Evolutionary conservation across 2,797 vertebrate species (phyloP).

Genomic region (Takifugu ocellatus): DNA sequence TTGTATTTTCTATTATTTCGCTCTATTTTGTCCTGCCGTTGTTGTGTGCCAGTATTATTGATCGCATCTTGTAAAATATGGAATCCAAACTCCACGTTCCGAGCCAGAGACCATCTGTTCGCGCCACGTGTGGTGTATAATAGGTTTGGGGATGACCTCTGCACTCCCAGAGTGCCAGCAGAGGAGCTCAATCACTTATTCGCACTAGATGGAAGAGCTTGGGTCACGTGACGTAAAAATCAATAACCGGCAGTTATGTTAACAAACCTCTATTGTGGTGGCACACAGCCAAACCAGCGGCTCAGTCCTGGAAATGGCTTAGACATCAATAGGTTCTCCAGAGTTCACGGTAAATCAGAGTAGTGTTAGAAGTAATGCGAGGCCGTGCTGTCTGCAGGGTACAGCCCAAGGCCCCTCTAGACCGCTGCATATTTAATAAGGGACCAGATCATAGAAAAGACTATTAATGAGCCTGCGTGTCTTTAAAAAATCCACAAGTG

Average conservation of each 20-base stretch:
- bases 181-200: constrained; percentile 30
- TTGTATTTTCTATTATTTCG: background rate
- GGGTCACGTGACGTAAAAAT: constrained; percentile 44
- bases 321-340: constrained; percentile 37
- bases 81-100: constrained; percentile 3
- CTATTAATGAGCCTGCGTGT: constrained; percentile 4
- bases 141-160: constrained; percentile 14
- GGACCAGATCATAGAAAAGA: constrained; percentile 6
- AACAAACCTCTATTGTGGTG: constrained; percentile 62
- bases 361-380: constrained; percentile 19
- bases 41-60: constrained; percentile 8
- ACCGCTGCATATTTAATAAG: constrained; percentile 20
- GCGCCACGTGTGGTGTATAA: constrained; percentile 27
- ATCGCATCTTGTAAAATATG: constrained; percentile 4
- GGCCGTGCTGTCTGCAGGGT: constrained; percentile 12
- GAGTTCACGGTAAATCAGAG: constrained; percentile 50
- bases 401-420: constrained; percentile 6
- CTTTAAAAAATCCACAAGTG: too few relatives aligned
- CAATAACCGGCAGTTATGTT: constrained; percentile 53
- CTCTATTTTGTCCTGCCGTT: background rate
- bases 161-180: constrained; percentile 23
- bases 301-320: constrained; percentile 18
- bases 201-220: constrained; percentile 21
- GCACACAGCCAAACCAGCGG: constrained; percentile 36
- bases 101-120: background rate